Base-by-base conservation (phyloP, 2,797 vertebrate species). In the Phaenicophaeus curvirostris region DNA sequence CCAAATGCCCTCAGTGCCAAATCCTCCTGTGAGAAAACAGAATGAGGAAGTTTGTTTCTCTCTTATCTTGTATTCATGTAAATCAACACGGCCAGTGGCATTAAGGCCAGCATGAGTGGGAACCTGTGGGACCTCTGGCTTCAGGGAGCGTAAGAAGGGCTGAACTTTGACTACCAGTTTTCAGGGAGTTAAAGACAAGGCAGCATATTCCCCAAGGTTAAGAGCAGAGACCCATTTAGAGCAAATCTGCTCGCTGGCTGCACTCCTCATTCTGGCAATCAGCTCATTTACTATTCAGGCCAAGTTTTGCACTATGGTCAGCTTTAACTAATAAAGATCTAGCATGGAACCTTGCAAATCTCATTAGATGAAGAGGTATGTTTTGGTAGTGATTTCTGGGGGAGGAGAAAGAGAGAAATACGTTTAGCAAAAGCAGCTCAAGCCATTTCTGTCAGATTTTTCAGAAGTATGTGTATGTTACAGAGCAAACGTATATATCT, bases 281-380 rank as follows among this genome's bases (percentile, higher is more conserved):
- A 58, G 51, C 93, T 96, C 85, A 15, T 76, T 71, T 66, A 7
- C 0, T 1, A 51, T 73, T 76, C 83, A 19, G 74, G 91, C 83
- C 87, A 82, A 93, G 80, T 73, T 90, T 89, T 89, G 89, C 89
- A 90, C 87, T 27, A 4, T 57, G 94, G 93, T 91, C 94, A 96
- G 89, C 91, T 93, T 91, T 91, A 94, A 84, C 85, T 94, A 85
- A 93, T 77, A 90, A 95, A 93, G 85, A 66, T 59, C 85, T 58
- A 76, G 62, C 77, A 15, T 61, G 85, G 91, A 61, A 91, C 77
- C 87, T 96, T 88, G 90, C 73, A 93, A 74, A 96, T 91, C 91
- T 90, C 94, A n/a, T 93, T 88, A 94, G 76, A 54, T 55, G 62
- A 66, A 90, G 76, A 91, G 82, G 51, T 69, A 11, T 81, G 67